A percentile compares a stretch with the other conserved stretches of the same genome.
Conservation (phyloP, 2,888 invertebrate species). For the Heliconius aoede region DNA sequence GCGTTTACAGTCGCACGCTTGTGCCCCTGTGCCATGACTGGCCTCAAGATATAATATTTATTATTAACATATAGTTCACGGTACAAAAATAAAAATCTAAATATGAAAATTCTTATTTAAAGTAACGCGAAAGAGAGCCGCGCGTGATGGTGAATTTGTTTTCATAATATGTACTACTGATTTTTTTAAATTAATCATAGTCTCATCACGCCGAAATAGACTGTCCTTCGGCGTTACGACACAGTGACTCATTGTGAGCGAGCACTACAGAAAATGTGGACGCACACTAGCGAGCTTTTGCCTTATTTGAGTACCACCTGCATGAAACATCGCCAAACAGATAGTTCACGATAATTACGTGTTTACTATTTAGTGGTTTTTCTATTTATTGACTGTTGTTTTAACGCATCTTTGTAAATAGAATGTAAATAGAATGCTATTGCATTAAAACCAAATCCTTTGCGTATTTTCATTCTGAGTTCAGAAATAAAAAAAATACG, state of each 20-base stretch:
- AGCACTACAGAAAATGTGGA: slow-evolving; percentile 63
- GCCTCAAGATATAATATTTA: too few relatives aligned
- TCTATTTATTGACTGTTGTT: slow-evolving; percentile 58
- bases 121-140: not conserved
- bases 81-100: not conserved
- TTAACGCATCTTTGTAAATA: slow-evolving; percentile 57
- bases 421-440: too few relatives aligned
- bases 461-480: not conserved
- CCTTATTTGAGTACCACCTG: slow-evolving; percentile 67
- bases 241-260: slow-evolving; percentile 74
- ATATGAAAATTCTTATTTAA: not conserved
- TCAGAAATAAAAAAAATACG: not conserved
- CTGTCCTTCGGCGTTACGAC: slow-evolving; percentile 74
- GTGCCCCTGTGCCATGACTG: too few relatives aligned
- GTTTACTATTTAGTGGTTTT: slow-evolving; percentile 74
- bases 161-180: slow-evolving; percentile 39
- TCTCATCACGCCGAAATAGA: slow-evolving; percentile 80
- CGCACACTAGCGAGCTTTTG: slow-evolving; percentile 60
- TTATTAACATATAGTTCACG: not conserved
- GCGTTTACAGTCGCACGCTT: too few relatives aligned
- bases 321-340: slow-evolving; percentile 67
- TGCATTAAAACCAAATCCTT: not conserved
- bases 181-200: slow-evolving; percentile 64
- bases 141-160: slow-evolving; percentile 24
- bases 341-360: slow-evolving; percentile 64